A percentile compares a stretch with the other conserved stretches of the same genome.
These are phyloP conservation scores for Melanotaenia nigrans DNA, from an alignment of 2,797 vertebrate genomes.

Conservation along the genomic window DNA sequence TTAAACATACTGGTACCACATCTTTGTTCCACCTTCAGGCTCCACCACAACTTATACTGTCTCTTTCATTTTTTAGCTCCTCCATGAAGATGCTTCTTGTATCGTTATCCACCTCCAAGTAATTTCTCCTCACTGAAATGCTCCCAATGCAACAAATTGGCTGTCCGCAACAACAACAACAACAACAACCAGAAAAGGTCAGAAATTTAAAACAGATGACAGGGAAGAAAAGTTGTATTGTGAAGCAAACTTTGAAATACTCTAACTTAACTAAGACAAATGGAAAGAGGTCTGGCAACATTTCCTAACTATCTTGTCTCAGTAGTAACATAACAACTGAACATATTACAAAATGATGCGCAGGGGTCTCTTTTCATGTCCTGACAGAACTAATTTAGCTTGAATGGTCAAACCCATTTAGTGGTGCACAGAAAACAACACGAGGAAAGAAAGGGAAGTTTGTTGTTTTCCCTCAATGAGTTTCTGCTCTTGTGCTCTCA, in stretches of 20 bases:
- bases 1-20: not conserved
- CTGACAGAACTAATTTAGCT: constrained; percentile 39
- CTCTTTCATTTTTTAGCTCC: not conserved
- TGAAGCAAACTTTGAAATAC: constrained; percentile 22
- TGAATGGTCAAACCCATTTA: constrained; percentile 17
- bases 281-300: constrained; percentile 12
- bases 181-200: not conserved
- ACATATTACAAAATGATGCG: constrained; percentile 14
- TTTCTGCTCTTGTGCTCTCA: constrained; percentile 1
- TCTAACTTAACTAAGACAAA: not conserved
- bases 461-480: constrained; percentile 10
- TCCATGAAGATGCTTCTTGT: constrained; percentile 8
- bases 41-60: not conserved
- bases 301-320: constrained; percentile 2
- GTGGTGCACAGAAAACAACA: constrained; percentile 9
- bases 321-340: constrained; percentile 26
- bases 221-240: constrained; percentile 20
- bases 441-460: constrained; percentile 2
- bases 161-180: not conserved
- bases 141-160: not conserved
- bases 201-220: not conserved
- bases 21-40: not conserved
- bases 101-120: not conserved
- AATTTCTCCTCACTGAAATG: not conserved
- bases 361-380: constrained; percentile 16